These are phyloP conservation scores for Camelus bactrianus DNA, from an alignment of 2,113 vertebrate species.

Conservation along the genomic window DNA sequence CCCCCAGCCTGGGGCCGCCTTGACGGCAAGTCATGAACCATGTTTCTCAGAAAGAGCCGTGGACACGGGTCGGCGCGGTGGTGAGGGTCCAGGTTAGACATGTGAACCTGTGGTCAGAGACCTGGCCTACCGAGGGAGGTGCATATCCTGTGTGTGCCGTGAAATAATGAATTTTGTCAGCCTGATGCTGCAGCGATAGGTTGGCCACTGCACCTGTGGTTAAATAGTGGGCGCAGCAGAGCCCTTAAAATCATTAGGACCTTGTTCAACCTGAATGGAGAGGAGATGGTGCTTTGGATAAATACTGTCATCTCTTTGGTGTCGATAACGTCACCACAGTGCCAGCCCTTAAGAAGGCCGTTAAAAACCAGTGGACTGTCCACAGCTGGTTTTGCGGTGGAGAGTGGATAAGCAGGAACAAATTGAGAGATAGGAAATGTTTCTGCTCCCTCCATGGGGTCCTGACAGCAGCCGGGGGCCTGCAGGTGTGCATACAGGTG, in stretches of 20 bases:
- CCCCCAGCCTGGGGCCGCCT: background rate
- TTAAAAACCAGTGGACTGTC: background rate
- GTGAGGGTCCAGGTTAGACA: accelerated
- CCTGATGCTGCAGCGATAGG: background rate
- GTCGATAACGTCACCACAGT: background rate
- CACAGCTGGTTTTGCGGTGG: background rate
- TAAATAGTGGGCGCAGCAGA: background rate
- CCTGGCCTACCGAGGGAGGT: background rate
- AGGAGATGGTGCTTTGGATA: background rate
- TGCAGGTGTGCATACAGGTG: no score
- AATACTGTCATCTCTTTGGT: background rate
- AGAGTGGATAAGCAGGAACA: background rate
- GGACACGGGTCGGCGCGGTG: accelerated
- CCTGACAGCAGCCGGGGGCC: background rate
- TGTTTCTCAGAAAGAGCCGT: background rate
- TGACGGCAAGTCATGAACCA: accelerated
- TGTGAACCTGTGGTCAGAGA: background rate
- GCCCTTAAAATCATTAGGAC: background rate
- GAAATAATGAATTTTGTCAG: background rate
- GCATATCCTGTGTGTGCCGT: background rate
- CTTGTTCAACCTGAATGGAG: background rate
- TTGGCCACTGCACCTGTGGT: background rate
- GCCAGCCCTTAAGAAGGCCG: background rate
- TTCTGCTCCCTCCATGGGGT: background rate
- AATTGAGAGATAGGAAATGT: background rate